phyloP scores from a whole-genome alignment of 2,888 invertebrate species.

The Rutpela maculata region DNA sequence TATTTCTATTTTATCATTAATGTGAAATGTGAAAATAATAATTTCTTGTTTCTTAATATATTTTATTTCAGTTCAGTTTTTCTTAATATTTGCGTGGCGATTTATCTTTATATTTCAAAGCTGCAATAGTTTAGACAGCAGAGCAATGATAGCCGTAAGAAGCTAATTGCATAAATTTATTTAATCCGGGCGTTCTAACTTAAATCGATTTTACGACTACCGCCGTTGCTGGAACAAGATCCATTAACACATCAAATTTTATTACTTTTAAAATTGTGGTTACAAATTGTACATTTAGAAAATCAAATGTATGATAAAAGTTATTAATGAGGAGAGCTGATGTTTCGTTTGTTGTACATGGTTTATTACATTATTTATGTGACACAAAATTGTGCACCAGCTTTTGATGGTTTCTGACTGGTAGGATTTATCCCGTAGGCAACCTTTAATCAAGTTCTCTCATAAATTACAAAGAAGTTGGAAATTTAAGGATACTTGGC shows the following conservation, averaged over 20 bases:
- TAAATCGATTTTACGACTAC: background rate
- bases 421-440: background rate
- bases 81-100: background rate
- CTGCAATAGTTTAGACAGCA: background rate
- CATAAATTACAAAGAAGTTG: conserved; percentile 31
- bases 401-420: background rate
- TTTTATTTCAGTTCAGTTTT: too few relatives aligned
- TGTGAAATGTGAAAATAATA: too few relatives aligned
- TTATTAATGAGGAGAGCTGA: background rate
- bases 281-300: background rate
- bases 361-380: background rate
- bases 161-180: background rate
- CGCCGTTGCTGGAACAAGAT: background rate
- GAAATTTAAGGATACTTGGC: conserved; percentile 3
- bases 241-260: conserved; percentile 7
- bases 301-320: background rate
- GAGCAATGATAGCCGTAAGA: background rate
- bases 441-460: conserved; percentile 23
- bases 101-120: background rate
- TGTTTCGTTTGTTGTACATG: background rate
- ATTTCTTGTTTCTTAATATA: too few relatives aligned
- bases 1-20: too few relatives aligned
- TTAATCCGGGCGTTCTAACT: background rate
- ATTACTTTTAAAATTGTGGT: conserved; percentile 2
- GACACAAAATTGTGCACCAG: background rate